Evolutionary conservation across 1,140 invertebrate species (phyloP), one percentile per base, ranked within the genome.

Genomic region (Mesaphorura yosii): DNA sequence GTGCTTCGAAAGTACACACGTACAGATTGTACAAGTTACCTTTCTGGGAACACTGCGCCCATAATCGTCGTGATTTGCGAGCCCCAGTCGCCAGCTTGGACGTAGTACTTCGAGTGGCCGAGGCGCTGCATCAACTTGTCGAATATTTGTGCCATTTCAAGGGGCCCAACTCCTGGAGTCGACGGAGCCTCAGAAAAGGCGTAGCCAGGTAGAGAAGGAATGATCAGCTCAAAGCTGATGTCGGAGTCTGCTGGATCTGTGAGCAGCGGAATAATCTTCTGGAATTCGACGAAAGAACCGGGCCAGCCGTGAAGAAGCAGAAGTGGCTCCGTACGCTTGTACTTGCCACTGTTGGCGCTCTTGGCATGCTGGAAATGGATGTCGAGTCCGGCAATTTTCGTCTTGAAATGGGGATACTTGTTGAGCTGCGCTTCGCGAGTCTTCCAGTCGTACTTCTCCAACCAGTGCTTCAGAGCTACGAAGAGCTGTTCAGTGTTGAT

Each of bases 271-370:
- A 88, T 80, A 1, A 88, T 72, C 62, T 87, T 82, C 58, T 85
- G 83, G 66, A 91, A 93, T 68, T 93, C 87, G 10, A 83, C 72
- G 2, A 92, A 73, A 0, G 84, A 86, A 23, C 90, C 88, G 3
- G 90, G 90, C 90, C 90, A 95, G 14, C 89, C 89, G 64, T 94
- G 89, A 3, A 88, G 62, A 1, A 94, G 23, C 0, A 93, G 63
- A 20, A 90, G 39, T 0, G 64, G n/a, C 34, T 29, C 2, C n/a
- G 44, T 47, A 6, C 20, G 23, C 17, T 25, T 48, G 19, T 19
- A 65, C 46, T 1, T 49, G 49, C 53, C 64, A 20, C 40, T 37
- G 27, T 17, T 60, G 20, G 56, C 50, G 27, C 47, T 48, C 31
- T 61, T 64, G 1, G 56, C 60, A 47, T 60, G 63, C 20, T 63